A percentile compares a stretch with the other conserved stretches of the same genome.
phyloP scores from a whole-genome alignment of 2,797 vertebrate genomes.

The Pseudochromis fuscus region DNA sequence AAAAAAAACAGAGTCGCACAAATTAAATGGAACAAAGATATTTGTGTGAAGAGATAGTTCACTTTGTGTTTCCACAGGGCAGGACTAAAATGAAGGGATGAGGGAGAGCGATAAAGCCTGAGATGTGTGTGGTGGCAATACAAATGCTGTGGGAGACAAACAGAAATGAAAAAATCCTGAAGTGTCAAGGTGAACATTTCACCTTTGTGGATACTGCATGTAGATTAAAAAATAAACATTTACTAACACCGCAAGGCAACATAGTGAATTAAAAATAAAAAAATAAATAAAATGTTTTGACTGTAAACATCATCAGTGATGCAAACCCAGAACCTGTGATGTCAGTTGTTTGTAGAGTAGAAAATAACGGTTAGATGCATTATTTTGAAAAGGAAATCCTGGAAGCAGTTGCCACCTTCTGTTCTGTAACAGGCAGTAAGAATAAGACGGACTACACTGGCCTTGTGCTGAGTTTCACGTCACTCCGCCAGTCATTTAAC shows the following conservation, averaged over 20 bases:
- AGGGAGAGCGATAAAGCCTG: conserved; percentile 12
- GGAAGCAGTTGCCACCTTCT: conserved; percentile 3
- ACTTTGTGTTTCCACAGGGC: conserved; percentile 31
- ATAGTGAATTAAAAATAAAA: conserved; percentile 10
- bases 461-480: conserved; percentile 4
- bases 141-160: conserved; percentile 19
- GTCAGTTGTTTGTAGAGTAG: conserved; percentile 21
- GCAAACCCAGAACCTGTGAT: conserved; percentile 5
- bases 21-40: conserved; percentile 4
- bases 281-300: not conserved
- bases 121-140: conserved; percentile 30
- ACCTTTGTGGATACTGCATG: conserved; percentile 35
- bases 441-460: conserved; percentile 17
- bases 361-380: conserved; percentile 20
- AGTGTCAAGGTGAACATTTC: conserved; percentile 49
- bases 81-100: conserved; percentile 7
- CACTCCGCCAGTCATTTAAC: conserved; percentile 55
- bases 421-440: conserved; percentile 6
- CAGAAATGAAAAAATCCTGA: conserved; percentile 18
- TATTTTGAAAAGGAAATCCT: conserved; percentile 20
- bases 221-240: conserved; percentile 31
- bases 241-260: not conserved
- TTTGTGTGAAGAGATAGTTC: conserved; percentile 14
- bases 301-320: conserved; percentile 3
- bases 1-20: not conserved